These are phyloP conservation scores for Sarcophaga bullata DNA, from an alignment of 1,140 invertebrate species.

Conservation along the genomic window DNA sequence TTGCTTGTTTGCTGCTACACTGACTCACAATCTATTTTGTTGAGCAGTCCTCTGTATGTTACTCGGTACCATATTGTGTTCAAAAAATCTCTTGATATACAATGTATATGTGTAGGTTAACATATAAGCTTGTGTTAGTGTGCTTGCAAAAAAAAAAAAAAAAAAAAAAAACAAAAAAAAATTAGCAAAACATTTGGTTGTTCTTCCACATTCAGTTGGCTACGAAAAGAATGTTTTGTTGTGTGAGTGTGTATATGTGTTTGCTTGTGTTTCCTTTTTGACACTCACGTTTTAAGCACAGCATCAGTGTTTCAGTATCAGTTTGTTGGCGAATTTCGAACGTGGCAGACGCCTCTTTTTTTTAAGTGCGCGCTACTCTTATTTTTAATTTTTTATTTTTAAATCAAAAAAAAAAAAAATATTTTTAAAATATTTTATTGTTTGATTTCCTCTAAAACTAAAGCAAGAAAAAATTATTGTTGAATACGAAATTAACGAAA, in stretches of 20 bases:
- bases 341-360: conserved; percentile 54
- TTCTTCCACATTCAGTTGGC: too few species aligned
- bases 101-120: too few species aligned
- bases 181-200: too few species aligned
- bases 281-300: conserved; percentile 27
- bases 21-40: too few species aligned
- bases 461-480: background rate
- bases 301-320: conserved; percentile 51
- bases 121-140: too few species aligned
- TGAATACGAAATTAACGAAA: background rate
- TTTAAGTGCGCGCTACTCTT: conserved; percentile 38
- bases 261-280: background rate
- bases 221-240: background rate
- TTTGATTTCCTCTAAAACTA: background rate
- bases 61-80: too few species aligned
- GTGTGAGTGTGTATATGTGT: conserved; percentile 24
- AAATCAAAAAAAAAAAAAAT: conserved; percentile 20
- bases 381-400: conserved; percentile 34
- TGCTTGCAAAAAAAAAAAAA: too few species aligned
- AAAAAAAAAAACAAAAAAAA: too few species aligned
- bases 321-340: conserved; percentile 63
- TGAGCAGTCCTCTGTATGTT: too few species aligned
- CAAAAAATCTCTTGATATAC: too few species aligned
- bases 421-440: conserved; percentile 28
- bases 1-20: too few species aligned